Conservation (phyloP, 2,797 vertebrate genomes). For the Lophius americanus region DNA sequence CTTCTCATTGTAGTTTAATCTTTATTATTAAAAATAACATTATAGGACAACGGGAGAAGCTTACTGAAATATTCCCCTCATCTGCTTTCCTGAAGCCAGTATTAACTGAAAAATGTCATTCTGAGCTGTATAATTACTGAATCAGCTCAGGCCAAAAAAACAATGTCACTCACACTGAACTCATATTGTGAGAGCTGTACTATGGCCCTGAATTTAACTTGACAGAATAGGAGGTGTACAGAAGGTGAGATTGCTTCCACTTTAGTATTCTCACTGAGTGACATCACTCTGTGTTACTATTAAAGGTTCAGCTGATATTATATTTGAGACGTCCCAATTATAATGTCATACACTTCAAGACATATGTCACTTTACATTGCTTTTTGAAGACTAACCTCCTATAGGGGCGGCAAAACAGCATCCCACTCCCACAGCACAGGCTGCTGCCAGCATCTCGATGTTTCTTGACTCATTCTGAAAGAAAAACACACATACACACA, state of each 20-base stretch:
- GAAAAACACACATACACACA: conserved; percentile 36
- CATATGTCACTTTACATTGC: background rate
- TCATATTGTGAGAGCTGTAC: background rate
- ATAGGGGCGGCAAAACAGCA: conserved; percentile 98
- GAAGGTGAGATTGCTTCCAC: background rate
- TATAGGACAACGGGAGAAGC: no score
- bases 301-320: background rate
- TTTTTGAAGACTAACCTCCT: conserved; percentile 84
- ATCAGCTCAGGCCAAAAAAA: conserved; percentile 1
- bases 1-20: no score
- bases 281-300: conserved; percentile 5
- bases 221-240: background rate
- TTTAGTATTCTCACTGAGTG: background rate
- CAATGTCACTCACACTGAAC: conserved; percentile 2
- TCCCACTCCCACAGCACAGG: conserved; percentile 95
- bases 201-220: background rate
- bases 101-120: no score
- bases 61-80: background rate
- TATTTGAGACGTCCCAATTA: background rate
- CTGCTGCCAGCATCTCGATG: conserved; percentile 96
- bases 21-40: no score
- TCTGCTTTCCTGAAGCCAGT: background rate
- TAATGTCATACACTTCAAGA: background rate
- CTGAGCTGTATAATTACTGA: background rate
- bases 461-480: conserved; percentile 95